phyloP scores from a whole-genome alignment of 2,888 invertebrate species.

The Phortica magna region DNA sequence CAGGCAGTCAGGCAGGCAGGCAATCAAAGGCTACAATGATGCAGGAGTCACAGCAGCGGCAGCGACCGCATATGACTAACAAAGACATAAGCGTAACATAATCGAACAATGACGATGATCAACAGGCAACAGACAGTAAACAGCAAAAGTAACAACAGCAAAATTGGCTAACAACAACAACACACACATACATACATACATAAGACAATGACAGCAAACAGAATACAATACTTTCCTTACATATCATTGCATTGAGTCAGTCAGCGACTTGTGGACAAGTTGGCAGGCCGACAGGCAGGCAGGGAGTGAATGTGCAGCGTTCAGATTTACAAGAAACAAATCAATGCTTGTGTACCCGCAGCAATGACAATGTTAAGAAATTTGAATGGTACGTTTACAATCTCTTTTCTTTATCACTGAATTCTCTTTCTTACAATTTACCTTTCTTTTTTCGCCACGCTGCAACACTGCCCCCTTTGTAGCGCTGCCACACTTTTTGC shows the following conservation, averaged over 20 bases:
- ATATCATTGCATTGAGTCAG: neutral
- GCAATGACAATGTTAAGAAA: too few relatives aligned
- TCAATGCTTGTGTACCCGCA: too few relatives aligned
- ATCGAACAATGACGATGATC: neutral
- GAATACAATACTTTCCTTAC: neutral
- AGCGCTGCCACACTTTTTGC: too few relatives aligned
- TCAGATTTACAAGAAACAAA: too few relatives aligned
- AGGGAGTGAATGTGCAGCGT: too few relatives aligned
- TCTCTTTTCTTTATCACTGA: too few relatives aligned
- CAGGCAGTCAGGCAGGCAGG: neutral
- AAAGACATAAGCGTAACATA: conserved; percentile 25
- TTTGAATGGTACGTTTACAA: too few relatives aligned
- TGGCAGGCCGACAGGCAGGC: too few relatives aligned
- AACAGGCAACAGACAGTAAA: conserved; percentile 4
- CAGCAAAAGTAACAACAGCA: neutral
- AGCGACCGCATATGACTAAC: conserved; percentile 3
- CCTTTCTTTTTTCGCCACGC: too few relatives aligned
- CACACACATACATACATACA: neutral
- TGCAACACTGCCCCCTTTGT: too few relatives aligned
- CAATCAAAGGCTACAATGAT: neutral
- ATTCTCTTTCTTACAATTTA: too few relatives aligned
- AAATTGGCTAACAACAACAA: neutral
- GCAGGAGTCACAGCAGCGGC: neutral
- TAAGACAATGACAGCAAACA: neutral
- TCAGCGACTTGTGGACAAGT: neutral